A percentile compares a stretch with the other conserved stretches of the same genome.
phyloP scores from a whole-genome alignment of 2,888 invertebrate genomes.

The Lapara coniferarum region DNA sequence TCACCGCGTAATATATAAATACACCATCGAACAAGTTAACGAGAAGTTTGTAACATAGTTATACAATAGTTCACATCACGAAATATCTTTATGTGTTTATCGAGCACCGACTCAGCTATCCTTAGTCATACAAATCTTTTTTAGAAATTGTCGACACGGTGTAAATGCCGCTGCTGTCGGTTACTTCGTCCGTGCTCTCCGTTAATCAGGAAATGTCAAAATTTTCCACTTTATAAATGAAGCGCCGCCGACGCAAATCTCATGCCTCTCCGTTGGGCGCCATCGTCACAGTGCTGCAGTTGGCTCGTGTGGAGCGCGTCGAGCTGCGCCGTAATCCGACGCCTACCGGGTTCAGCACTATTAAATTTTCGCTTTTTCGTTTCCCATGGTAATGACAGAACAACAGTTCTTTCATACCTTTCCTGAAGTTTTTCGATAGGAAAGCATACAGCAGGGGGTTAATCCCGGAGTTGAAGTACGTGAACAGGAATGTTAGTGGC shows the following conservation, averaged over 20 bases:
- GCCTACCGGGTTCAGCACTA: conserved; percentile 73
- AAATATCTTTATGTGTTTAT: conserved; percentile 32
- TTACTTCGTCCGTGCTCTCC: conserved; percentile 78
- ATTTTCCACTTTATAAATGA: conserved; percentile 72
- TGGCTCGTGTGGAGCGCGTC: conserved; percentile 80
- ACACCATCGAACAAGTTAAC: conserved; percentile 33
- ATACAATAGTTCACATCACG: conserved; percentile 33
- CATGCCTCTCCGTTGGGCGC: conserved; percentile 80
- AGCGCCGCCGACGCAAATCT: conserved; percentile 71
- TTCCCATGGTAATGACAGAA: conserved; percentile 82
- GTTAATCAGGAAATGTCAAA: conserved; percentile 80
- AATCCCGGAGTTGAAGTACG: conserved; percentile 95
- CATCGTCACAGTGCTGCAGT: conserved; percentile 82
- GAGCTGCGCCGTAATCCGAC: conserved; percentile 74
- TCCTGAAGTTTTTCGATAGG: conserved; percentile 90
- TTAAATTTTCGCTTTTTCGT: conserved; percentile 71
- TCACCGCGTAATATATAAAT: conserved; percentile 46
- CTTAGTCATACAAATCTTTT: conserved; percentile 67
- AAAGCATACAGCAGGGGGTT: conserved; percentile 96
- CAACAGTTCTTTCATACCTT: conserved; percentile 92
- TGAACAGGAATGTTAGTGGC: conserved; percentile 92
- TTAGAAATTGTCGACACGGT: conserved; percentile 72
- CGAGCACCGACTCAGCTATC: conserved; percentile 36
- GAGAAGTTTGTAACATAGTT: conserved; percentile 30
- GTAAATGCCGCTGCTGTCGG: conserved; percentile 74